Evolutionary conservation across 92 coral and sea anemone species (phyloP).

Genomic region (Meandrina meandrites): DNA sequence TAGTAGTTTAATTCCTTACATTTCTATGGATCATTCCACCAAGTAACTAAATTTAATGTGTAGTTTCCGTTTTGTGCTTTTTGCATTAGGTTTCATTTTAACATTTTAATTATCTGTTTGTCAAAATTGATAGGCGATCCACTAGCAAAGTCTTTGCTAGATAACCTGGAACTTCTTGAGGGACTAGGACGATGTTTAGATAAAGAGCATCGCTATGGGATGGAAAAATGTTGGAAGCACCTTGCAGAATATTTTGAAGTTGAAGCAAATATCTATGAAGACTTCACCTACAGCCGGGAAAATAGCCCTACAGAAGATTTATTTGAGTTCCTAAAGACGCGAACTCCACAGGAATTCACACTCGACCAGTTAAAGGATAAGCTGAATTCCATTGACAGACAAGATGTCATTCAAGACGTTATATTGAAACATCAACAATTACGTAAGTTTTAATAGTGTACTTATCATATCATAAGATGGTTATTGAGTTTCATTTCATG

Average conservation of each 20-base stretch:
- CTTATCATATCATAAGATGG: too few relatives aligned
- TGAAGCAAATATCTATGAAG: background rate
- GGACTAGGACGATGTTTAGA: conserved; percentile 10
- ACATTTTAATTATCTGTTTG: too few relatives aligned
- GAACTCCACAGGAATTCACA: background rate
- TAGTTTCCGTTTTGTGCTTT: too few relatives aligned
- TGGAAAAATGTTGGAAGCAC: conserved; percentile 28
- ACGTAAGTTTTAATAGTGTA: too few relatives aligned
- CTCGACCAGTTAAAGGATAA: background rate
- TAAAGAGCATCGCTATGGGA: background rate
- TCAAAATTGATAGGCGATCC: background rate
- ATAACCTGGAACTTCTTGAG: conserved; percentile 26
- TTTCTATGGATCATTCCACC: too few relatives aligned
- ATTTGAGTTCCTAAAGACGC: background rate
- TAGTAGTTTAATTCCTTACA: too few relatives aligned
- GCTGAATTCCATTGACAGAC: background rate
- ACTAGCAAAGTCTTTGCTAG: background rate
- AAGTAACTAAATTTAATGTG: too few relatives aligned
- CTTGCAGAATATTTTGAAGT: background rate
- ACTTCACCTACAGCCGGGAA: background rate
- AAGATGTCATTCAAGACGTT: background rate
- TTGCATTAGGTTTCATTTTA: too few relatives aligned
- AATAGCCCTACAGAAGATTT: background rate
- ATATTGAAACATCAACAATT: background rate
- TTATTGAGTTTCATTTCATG: too few relatives aligned